These are phyloP conservation scores for Lithophane ornitopus DNA, from an alignment of 2,888 invertebrate species.

Conservation along the genomic window DNA sequence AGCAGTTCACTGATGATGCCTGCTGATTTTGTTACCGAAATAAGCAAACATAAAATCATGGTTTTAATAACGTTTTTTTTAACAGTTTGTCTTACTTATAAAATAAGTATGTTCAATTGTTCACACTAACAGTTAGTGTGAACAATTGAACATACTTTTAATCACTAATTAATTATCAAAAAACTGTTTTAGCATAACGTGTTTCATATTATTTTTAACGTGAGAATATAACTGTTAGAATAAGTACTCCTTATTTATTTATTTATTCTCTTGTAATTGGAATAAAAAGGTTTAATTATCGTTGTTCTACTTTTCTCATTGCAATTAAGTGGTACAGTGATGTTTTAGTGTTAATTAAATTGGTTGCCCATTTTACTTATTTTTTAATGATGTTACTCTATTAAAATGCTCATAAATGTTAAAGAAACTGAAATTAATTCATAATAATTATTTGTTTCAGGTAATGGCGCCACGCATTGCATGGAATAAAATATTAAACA, in stretches of 20 bases:
- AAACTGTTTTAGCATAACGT: not conserved
- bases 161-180: not conserved
- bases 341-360: slow-evolving; percentile 33
- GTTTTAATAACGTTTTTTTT: not conserved
- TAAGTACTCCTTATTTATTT: not conserved
- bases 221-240: slow-evolving; percentile 12
- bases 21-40: not conserved
- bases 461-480: slow-evolving; percentile 8
- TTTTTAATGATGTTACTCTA: slow-evolving; percentile 1
- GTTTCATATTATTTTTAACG: not conserved
- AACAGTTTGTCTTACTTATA: too few species aligned
- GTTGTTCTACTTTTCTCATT: slow-evolving; percentile 31
- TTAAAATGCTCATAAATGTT: not conserved
- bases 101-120: not conserved
- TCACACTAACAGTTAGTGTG: too few species aligned
- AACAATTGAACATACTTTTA: too few species aligned
- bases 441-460: slow-evolving; percentile 46
- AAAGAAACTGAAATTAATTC: slow-evolving; percentile 6
- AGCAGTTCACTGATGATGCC: not conserved
- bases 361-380: slow-evolving; percentile 8
- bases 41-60: not conserved
- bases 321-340: slow-evolving; percentile 23
- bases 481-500: not conserved
- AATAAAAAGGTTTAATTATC: slow-evolving; percentile 2
- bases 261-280: not conserved